Percentiles rank a stretch among this genome's conserved stretches.
Evolutionary conservation across 2,888 invertebrate genomes (phyloP).

Genomic region (Scaptomyza parva): DNA sequence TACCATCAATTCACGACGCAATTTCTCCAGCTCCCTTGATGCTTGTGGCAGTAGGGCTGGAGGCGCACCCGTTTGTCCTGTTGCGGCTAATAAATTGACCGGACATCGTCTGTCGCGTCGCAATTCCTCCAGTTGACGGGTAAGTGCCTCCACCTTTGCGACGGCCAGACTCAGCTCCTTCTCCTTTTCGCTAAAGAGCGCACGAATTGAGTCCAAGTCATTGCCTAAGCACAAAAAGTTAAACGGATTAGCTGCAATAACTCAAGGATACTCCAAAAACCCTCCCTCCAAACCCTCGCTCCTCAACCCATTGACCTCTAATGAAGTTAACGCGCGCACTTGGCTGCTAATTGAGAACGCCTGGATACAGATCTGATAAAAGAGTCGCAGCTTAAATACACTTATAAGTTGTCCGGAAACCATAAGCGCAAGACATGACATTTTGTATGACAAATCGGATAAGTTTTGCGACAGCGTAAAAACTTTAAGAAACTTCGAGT

Average conservation of each 20-base stretch:
- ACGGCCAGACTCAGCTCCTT: slow-evolving; percentile 98
- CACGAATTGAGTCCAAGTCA: slow-evolving; percentile 97
- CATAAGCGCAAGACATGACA: neutral
- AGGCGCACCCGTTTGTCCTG: slow-evolving; percentile 63
- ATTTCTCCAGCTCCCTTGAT: slow-evolving; percentile 95
- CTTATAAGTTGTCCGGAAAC: neutral
- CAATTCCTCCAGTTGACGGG: slow-evolving; percentile 96
- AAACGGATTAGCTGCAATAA: slow-evolving; percentile 48
- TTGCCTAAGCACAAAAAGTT: slow-evolving; percentile 88
- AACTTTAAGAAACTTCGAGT: neutral
- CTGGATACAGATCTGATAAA: neutral
- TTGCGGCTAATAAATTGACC: slow-evolving; percentile 83
- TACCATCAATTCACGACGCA: slow-evolving; percentile 96
- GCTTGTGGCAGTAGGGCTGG: slow-evolving; percentile 89
- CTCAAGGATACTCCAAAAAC: slow-evolving; percentile 7
- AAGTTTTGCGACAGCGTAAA: neutral
- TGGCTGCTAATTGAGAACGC: slow-evolving; percentile 28
- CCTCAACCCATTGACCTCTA: slow-evolving; percentile 1
- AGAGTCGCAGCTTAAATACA: slow-evolving; percentile 13
- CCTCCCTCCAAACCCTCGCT: neutral
- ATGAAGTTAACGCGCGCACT: slow-evolving; percentile 28
- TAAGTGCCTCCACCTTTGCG: slow-evolving; percentile 98
- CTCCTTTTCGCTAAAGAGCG: slow-evolving; percentile 98
- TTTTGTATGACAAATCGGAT: neutral
- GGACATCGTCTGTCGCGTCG: slow-evolving; percentile 88